Evolutionary conservation across 2,888 invertebrate genomes (phyloP), one percentile per base, ranked within the genome.

Genomic region (Drosophila infuscata): DNA sequence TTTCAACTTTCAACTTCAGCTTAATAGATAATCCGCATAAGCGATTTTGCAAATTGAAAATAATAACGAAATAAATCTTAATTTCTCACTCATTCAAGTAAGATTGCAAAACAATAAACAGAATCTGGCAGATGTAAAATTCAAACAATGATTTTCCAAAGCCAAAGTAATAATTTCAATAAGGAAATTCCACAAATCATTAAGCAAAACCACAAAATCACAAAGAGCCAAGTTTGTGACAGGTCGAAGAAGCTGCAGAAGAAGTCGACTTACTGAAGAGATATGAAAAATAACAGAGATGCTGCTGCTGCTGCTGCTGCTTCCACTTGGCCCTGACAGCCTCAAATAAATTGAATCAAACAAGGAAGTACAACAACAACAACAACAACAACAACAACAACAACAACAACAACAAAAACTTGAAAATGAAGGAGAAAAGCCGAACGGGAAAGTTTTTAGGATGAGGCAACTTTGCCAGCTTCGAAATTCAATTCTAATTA

Each of bases 401-500:
- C 57, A 62, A 32, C n/a, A n/a, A n/a, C n/a, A n/a, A n/a, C n/a
- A n/a, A n/a, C n/a, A n/a, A n/a, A 35, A 49, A 29, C 25, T 30
- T 38, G 12, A 52, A 43, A 38, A 62, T n/a, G 8, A 30, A 25
- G 46, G 52, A 33, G 20, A 60, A 60, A 56, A 52, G 20, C 52
- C 52, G 67, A 67, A 25, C 15, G 49, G 17, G 36, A 54, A 54
- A 54, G 8, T 35, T 51, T 67, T 58, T 53, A 62, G 69, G 61
- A 68, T 25, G 76, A 57, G 57, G 59, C 60, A 15, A 83, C 76
- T 87, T 85, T 89, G 87, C 83, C 82, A 85, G 79, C 83, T 76
- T 85, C 81, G 82, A 88, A 89, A 88, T 88, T 89, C 88, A 86
- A 88, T 89, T 88, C 86, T 89, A 89, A 88, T 88, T 88, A 88